Evolutionary conservation across 2,888 invertebrate species (phyloP), one percentile per base, ranked within the genome.

Genomic region (Malthinus seriepunctatus): DNA sequence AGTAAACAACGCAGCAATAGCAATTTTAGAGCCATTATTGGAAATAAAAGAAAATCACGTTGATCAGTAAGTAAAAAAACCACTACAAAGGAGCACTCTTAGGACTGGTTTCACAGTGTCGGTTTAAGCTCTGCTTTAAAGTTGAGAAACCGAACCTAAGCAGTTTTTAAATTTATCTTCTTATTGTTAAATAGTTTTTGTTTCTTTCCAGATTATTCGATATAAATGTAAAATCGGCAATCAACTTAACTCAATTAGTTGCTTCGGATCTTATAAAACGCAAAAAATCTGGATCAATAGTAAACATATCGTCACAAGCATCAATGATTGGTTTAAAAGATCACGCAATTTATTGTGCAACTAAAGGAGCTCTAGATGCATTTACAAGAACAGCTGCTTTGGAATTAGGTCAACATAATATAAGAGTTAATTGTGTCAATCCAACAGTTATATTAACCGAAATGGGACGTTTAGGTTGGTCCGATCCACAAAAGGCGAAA

Each of bases 371-470:
- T 0, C 81, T 97, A 0, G 96, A 98, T 71, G 87, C 89, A 35
- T 79, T 95, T 60, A 91, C 93, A 0, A 85, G 88, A 67, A 86
- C 88, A 0, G 87, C 95, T 85, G 95, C 97, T 0, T 73, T 92
- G 44, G 97, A 97, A 79, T 81, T 96, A 15, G 97, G 95, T 0
- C 85, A 86, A 0, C 82, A 88, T 60, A 86, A 87, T 34, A 95
- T 97, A 67, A 86, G 97, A 12, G 90, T 92, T 0, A 97, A 97
- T 76, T 84, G 88, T n/a, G 89, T 97, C 0, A 95, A 96, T 78
- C 97, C 97, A 0, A 97, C 97, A 0, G 95, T 95, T 0, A 90
- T 95, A n/a, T 81, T 95, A 83, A 97, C 97, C 0, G 91, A 89
- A 51, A 89, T 97, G 91, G 95, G 95, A 0, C 84, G 83, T 61